Evolutionary conservation across 1,140 invertebrate genomes (phyloP).

Genomic region (Drosophila rufa): DNA sequence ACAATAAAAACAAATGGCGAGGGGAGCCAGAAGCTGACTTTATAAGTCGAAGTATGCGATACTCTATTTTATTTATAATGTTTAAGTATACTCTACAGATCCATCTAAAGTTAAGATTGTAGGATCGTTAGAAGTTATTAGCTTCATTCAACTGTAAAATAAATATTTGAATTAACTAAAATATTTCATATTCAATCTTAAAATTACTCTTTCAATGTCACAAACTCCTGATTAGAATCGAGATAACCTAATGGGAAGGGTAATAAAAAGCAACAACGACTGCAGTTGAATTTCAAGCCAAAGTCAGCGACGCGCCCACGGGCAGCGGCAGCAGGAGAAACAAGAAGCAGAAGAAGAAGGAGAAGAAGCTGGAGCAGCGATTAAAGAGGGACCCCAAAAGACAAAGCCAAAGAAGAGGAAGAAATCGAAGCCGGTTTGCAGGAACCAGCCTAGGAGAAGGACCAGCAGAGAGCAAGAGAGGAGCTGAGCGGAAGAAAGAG

Average conservation of each 20-base stretch:
- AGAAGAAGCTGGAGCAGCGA: conserved; percentile 27
- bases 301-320: conserved; percentile 71
- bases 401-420: conserved; percentile 22
- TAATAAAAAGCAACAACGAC: conserved; percentile 20
- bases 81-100: background rate
- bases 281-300: conserved; percentile 47
- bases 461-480: background rate
- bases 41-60: background rate
- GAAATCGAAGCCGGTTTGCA: conserved; percentile 70
- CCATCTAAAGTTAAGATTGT: background rate
- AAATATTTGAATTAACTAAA: too few species aligned
- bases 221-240: background rate
- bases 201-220: too few species aligned
- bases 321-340: conserved; percentile 35
- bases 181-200: too few species aligned
- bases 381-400: conserved; percentile 34
- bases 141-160: too few species aligned
- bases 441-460: conserved; percentile 59
- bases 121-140: too few species aligned
- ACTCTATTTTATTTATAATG: background rate
- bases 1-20: conserved; percentile 46
- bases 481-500: conserved; percentile 12
- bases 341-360: conserved; percentile 7
- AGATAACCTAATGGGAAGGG: background rate
- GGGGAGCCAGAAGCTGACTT: background rate